Percentiles rank a stretch among this genome's conserved stretches.
Conservation (phyloP, 2,888 invertebrate species). For the Brenthis daphne region DNA sequence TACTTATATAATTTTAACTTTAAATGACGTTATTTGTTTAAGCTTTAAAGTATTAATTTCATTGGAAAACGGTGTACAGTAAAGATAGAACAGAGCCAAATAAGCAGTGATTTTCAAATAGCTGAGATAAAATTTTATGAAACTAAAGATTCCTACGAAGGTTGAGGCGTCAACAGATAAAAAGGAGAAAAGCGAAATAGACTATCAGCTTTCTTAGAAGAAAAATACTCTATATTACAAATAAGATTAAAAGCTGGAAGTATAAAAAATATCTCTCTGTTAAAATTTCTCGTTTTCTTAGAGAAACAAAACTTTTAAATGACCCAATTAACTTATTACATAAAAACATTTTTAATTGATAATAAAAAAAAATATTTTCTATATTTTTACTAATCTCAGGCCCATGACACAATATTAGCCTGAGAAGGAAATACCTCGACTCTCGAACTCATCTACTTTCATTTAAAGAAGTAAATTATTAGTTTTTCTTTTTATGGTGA, state of each 20-base stretch:
- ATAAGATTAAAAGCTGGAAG: background rate
- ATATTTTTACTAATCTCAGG: no score
- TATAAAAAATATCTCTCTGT: background rate
- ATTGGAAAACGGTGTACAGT: background rate
- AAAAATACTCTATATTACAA: conserved; percentile 12
- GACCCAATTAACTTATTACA: no score
- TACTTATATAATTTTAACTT: no score
- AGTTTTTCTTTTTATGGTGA: no score
- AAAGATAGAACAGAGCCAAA: conserved; percentile 10
- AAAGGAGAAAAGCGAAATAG: conserved; percentile 26
- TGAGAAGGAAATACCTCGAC: no score
- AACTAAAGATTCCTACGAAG: conserved; percentile 31
- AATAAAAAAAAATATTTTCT: no score
- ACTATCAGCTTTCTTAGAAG: conserved; percentile 8
- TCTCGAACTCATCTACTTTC: no score
- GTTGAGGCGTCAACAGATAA: conserved; percentile 34
- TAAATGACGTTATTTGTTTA: background rate
- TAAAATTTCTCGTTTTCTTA: background rate
- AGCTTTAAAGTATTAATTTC: background rate
- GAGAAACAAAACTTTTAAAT: no score
- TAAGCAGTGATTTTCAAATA: conserved; percentile 28
- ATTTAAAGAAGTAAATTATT: no score
- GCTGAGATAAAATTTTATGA: conserved; percentile 35
- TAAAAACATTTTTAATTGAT: no score
- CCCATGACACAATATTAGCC: no score